A percentile compares a stretch with the other conserved stretches of the same genome.
These are phyloP conservation scores for Myathropa florea DNA, from an alignment of 2,888 invertebrate species.

Conservation along the genomic window DNA sequence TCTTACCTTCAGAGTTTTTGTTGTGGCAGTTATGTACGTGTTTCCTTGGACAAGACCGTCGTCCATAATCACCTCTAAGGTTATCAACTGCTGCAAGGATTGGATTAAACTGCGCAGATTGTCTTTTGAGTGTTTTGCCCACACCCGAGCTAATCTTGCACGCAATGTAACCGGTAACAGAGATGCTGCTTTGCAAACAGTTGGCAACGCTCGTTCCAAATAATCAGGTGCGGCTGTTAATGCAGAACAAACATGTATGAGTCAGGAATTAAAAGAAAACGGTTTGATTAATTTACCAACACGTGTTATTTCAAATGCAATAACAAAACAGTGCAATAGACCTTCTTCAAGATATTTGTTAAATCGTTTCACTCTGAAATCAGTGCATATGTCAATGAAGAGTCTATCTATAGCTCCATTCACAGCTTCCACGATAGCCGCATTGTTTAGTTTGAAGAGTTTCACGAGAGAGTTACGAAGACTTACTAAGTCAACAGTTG, in stretches of 20 bases:
- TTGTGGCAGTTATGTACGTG: conserved; percentile 90
- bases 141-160: conserved; percentile 89
- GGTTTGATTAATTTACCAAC: conserved; percentile 81
- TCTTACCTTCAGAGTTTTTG: conserved; percentile 94
- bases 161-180: conserved; percentile 87
- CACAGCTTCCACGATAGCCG: conserved; percentile 76
- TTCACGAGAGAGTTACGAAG: conserved; percentile 82
- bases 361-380: conserved; percentile 67
- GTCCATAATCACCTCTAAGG: conserved; percentile 90
- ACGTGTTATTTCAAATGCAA: conserved; percentile 90
- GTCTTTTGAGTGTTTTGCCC: conserved; percentile 87
- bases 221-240: conserved; percentile 87
- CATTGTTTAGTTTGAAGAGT: conserved; percentile 74
- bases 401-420: conserved; percentile 74
- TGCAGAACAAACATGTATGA: neutral
- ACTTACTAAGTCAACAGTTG: conserved; percentile 84
- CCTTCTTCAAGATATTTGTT: conserved; percentile 75
- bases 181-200: conserved; percentile 88
- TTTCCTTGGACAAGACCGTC: conserved; percentile 93
- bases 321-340: conserved; percentile 83
- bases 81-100: conserved; percentile 93
- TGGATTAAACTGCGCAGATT: conserved; percentile 86
- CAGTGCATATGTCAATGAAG: conserved; percentile 69
- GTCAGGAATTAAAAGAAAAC: neutral
- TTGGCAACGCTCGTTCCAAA: conserved; percentile 90